A percentile compares a stretch with the other conserved stretches of the same genome.
Conservation (phyloP, 1,140 invertebrate species). For the Psix sp. region DNA sequence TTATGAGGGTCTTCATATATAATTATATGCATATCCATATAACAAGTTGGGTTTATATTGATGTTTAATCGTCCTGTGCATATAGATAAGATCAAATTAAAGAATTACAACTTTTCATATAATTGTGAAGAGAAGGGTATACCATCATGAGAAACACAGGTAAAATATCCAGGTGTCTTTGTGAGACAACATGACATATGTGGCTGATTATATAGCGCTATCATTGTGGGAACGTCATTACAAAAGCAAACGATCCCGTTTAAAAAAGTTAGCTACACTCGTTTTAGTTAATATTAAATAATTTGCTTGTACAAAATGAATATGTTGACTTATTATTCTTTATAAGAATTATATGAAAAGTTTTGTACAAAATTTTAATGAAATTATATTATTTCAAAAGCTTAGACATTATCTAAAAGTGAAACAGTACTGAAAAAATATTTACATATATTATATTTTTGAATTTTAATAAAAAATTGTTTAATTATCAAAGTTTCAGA, state of each 20-base stretch:
- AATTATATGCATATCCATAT: slow-evolving; percentile 2
- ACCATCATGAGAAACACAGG: slow-evolving; percentile 66
- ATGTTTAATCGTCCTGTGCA: slow-evolving; percentile 57
- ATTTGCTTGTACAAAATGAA: not conserved
- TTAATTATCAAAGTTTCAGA: not conserved
- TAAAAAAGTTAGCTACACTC: slow-evolving; percentile 2
- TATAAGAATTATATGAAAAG: too few species aligned
- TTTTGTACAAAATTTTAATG: too few species aligned
- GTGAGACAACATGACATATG: slow-evolving; percentile 67
- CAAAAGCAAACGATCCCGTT: slow-evolving; percentile 50
- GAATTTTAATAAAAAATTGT: too few species aligned
- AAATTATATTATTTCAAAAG: too few species aligned
- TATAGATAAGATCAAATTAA: slow-evolving; percentile 44
- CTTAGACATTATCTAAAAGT: too few species aligned
- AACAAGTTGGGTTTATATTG: slow-evolving; percentile 8
- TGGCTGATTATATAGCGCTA: slow-evolving; percentile 68
- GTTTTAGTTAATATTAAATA: not conserved
- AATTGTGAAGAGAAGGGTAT: slow-evolving; percentile 45
- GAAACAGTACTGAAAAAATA: too few species aligned
- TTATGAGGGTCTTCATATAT: not conserved
- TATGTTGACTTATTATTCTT: too few species aligned
- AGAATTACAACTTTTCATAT: slow-evolving; percentile 62
- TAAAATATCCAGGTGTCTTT: slow-evolving; percentile 68
- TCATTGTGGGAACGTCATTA: slow-evolving; percentile 69
- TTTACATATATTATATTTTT: too few species aligned